Conservation (phyloP, 2,113 vertebrate genomes). For the Cyanocitta stelleri region DNA sequence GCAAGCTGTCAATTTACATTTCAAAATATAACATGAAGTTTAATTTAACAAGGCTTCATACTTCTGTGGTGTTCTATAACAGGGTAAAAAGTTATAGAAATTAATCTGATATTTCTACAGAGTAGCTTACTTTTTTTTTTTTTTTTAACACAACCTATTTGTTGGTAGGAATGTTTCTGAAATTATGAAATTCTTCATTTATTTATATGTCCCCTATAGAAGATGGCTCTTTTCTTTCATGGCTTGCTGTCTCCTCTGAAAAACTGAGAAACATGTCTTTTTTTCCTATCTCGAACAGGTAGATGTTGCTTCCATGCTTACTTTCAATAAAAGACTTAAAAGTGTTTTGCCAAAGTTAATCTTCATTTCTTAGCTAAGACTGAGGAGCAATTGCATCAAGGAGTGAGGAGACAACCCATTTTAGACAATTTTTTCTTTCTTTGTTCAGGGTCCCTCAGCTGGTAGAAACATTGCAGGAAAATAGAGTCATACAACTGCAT, state of each 20-base stretch:
- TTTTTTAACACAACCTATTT: background rate
- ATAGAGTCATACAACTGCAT: background rate
- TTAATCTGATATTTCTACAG: background rate
- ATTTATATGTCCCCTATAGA: background rate
- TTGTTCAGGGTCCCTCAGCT: background rate
- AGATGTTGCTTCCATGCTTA: background rate
- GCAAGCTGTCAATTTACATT: background rate
- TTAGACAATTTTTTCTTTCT: background rate
- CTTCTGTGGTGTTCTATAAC: background rate
- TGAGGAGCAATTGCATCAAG: background rate
- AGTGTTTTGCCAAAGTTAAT: background rate
- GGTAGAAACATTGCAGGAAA: background rate
- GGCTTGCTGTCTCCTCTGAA: background rate
- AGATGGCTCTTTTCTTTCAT: background rate
- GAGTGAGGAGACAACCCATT: background rate
- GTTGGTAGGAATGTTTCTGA: background rate
- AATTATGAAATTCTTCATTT: background rate
- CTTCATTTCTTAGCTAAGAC: background rate
- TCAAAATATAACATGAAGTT: background rate
- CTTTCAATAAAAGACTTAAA: background rate
- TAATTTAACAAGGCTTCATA: background rate
- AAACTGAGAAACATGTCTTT: background rate
- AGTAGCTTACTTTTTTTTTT: background rate
- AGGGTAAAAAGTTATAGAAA: background rate
- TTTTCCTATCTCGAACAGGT: fast-evolving